Percentiles rank a stretch among this genome's conserved stretches.
These are phyloP conservation scores for Porites lutea DNA, from an alignment of 64 coral and sea anemone genomes.

Conservation along the genomic window DNA sequence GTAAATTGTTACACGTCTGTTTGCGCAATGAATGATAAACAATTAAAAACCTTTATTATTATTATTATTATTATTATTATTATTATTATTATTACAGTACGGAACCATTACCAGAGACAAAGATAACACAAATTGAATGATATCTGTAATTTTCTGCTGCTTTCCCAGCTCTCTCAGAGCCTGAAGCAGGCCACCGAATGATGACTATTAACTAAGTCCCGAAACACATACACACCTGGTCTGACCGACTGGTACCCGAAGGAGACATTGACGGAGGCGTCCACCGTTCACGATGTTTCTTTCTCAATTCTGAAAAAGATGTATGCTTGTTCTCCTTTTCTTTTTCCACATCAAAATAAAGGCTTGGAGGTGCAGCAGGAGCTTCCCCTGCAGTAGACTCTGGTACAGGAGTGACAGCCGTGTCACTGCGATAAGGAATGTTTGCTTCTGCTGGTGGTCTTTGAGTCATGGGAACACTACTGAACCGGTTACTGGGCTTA, in stretches of 20 bases:
- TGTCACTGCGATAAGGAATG: neutral
- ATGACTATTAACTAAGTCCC: neutral
- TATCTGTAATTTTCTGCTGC: no score
- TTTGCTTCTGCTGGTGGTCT: neutral
- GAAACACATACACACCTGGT: neutral
- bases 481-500: neutral
- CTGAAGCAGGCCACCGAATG: no score
- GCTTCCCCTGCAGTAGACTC: neutral
- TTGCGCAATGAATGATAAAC: no score
- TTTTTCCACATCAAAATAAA: slow-evolving; percentile 33
- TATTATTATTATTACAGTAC: no score
- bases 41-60: no score
- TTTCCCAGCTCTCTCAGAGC: no score
- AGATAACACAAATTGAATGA: no score
- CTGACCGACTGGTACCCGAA: neutral
- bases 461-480: neutral
- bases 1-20: no score
- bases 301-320: slow-evolving; percentile 20
- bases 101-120: no score
- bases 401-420: neutral
- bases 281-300: slow-evolving; percentile 46
- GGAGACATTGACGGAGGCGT: neutral
- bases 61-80: no score
- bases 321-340: slow-evolving; percentile 35
- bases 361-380: neutral